Percentiles rank a stretch among this genome's conserved stretches.
These are phyloP conservation scores for Lingula anatina DNA, from an alignment of 2,888 invertebrate species.

Conservation along the genomic window DNA sequence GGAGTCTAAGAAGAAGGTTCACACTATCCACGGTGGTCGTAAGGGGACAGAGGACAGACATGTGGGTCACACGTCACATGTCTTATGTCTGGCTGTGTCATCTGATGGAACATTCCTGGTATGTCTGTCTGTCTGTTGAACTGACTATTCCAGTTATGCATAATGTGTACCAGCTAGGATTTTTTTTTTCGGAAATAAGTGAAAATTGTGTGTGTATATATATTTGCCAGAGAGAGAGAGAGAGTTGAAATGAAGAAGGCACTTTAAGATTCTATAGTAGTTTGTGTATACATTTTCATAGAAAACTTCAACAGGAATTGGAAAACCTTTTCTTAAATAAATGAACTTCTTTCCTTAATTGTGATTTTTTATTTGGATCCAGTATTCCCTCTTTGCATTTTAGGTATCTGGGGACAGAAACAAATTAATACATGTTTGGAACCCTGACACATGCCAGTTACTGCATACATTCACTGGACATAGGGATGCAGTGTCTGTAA, in stretches of 20 bases:
- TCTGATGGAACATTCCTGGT: slow-evolving; percentile 78
- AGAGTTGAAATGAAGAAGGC: too few species aligned
- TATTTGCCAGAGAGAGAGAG: too few species aligned
- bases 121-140: slow-evolving; percentile 30
- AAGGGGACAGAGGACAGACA: slow-evolving; percentile 41
- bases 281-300: too few species aligned
- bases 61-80: slow-evolving; percentile 49
- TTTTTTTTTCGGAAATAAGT: too few species aligned
- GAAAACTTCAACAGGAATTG: too few species aligned
- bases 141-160: too few species aligned
- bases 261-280: too few species aligned
- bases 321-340: too few species aligned
- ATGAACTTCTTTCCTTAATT: neutral
- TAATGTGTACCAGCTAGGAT: too few species aligned
- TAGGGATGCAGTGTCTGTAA: slow-evolving; percentile 48
- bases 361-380: slow-evolving; percentile 1
- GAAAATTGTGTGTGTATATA: too few species aligned
- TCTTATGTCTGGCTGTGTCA: slow-evolving; percentile 68
- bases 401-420: slow-evolving; percentile 67
- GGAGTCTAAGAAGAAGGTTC: slow-evolving; percentile 37
- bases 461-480: slow-evolving; percentile 69
- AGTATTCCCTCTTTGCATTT: slow-evolving; percentile 18
- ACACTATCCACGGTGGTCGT: slow-evolving; percentile 41
- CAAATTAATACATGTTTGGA: slow-evolving; percentile 76
- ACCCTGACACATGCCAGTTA: slow-evolving; percentile 69